Percentiles rank a stretch among this genome's conserved stretches.
Evolutionary conservation across 2,113 vertebrate genomes (phyloP).

Genomic region (Hyperopisus bebe): DNA sequence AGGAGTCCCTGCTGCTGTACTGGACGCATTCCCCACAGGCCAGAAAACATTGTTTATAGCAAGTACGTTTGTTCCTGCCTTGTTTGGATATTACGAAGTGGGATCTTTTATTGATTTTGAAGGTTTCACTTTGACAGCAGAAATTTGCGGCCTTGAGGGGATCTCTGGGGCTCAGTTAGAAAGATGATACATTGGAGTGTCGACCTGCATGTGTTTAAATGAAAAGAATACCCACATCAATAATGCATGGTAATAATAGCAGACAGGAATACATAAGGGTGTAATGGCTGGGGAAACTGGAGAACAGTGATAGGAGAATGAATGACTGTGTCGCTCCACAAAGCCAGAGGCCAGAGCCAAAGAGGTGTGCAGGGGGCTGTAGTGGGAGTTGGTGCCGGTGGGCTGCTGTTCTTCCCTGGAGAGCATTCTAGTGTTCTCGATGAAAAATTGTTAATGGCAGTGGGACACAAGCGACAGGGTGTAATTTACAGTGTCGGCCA

Average conservation of each 20-base stretch:
- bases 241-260: constrained; percentile 26
- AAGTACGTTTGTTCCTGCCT: not conserved
- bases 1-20: not conserved
- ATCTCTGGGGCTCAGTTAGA: constrained; percentile 21
- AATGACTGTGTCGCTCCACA: not conserved
- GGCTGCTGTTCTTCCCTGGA: not conserved
- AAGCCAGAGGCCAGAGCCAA: not conserved
- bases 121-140: constrained; percentile 14
- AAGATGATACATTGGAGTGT: constrained; percentile 20
- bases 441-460: not conserved
- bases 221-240: constrained; percentile 24
- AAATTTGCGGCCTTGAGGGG: constrained; percentile 1
- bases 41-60: not conserved
- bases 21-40: not conserved
- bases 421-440: not conserved
- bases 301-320: constrained; percentile 7
- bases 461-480: not conserved
- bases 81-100: constrained; percentile 16
- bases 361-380: not conserved
- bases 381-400: not conserved
- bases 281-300: constrained; percentile 16
- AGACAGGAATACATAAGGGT: constrained; percentile 16
- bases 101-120: constrained; percentile 18
- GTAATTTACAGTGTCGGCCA: not conserved
- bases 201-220: constrained; percentile 17